Evolutionary conservation across 1,140 invertebrate species (phyloP).

Genomic region (Drosophila quadrilineata): DNA sequence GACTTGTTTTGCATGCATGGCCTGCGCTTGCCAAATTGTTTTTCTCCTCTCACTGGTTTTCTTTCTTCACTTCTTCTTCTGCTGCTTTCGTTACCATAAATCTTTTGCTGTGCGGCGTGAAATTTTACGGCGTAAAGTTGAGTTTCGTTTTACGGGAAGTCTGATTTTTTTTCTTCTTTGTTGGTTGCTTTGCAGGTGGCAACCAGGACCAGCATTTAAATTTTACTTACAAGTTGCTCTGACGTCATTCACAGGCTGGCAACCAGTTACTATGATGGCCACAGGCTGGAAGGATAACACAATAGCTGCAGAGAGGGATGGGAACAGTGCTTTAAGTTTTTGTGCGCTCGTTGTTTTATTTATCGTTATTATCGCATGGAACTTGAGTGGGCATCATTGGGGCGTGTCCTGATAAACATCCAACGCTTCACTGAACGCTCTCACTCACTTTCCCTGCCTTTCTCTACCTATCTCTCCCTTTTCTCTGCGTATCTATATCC

Average conservation of each 20-base stretch:
- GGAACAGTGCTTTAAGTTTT: slow-evolving; percentile 20
- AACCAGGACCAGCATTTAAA: background rate
- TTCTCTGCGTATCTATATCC: too few species aligned
- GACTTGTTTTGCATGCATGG: slow-evolving; percentile 49
- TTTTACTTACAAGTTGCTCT: slow-evolving; percentile 22
- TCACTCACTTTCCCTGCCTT: background rate
- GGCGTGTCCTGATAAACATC: slow-evolving; percentile 38
- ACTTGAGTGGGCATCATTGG: slow-evolving; percentile 32
- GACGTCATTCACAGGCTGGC: slow-evolving; percentile 41
- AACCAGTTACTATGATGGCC: too few species aligned
- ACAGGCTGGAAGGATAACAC: too few species aligned
- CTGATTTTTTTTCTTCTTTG: too few species aligned
- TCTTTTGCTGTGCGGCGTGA: slow-evolving; percentile 20
- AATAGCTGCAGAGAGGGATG: background rate
- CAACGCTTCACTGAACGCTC: background rate
- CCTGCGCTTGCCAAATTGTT: slow-evolving; percentile 21
- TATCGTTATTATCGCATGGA: slow-evolving; percentile 42
- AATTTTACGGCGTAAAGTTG: slow-evolving; percentile 47
- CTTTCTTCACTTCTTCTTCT: background rate
- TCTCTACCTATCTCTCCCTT: too few species aligned
- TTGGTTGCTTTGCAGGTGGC: slow-evolving; percentile 43
- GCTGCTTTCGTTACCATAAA: background rate
- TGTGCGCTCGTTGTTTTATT: slow-evolving; percentile 37
- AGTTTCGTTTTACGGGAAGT: slow-evolving; percentile 29
- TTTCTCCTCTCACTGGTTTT: background rate